Conservation (phyloP, 2,888 invertebrate genomes). For the Tachina grossa region DNA sequence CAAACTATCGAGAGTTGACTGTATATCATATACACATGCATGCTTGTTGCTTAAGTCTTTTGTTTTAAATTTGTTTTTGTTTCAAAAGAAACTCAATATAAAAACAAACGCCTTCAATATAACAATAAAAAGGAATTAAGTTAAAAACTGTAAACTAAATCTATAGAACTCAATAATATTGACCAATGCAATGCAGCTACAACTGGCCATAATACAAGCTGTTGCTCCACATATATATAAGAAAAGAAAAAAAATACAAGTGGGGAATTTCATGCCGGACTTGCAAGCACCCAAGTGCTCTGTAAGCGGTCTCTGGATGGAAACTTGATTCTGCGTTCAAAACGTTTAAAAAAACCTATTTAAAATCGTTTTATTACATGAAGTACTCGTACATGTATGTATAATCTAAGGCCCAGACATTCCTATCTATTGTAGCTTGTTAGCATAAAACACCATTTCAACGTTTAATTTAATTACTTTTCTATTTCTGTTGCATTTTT, state of each 20-base stretch:
- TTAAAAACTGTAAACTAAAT: no score
- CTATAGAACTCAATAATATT: constrained; percentile 40
- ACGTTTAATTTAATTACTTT: constrained; percentile 64
- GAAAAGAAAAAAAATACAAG: constrained; percentile 22
- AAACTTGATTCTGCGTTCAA: constrained; percentile 32
- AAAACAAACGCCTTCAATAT: constrained; percentile 47
- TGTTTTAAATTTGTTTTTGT: constrained; percentile 7
- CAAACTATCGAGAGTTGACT: no score
- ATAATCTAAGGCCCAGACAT: neutral
- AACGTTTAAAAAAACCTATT: constrained; percentile 49
- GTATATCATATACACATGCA: neutral
- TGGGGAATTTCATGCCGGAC: constrained; percentile 70
- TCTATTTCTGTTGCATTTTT: constrained; percentile 39
- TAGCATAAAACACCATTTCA: constrained; percentile 51
- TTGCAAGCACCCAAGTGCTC: constrained; percentile 16
- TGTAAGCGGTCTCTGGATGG: neutral
- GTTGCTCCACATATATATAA: neutral
- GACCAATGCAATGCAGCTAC: constrained; percentile 16
- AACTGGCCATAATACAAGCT: constrained; percentile 5
- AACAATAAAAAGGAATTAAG: neutral
- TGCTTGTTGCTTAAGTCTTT: constrained; percentile 61
- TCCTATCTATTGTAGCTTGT: constrained; percentile 1
- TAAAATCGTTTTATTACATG: constrained; percentile 26
- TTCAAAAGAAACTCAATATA: no score
- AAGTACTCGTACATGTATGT: neutral